These are phyloP conservation scores for Odontocerum albicorne DNA, from an alignment of 2,888 invertebrate species.

Conservation along the genomic window DNA sequence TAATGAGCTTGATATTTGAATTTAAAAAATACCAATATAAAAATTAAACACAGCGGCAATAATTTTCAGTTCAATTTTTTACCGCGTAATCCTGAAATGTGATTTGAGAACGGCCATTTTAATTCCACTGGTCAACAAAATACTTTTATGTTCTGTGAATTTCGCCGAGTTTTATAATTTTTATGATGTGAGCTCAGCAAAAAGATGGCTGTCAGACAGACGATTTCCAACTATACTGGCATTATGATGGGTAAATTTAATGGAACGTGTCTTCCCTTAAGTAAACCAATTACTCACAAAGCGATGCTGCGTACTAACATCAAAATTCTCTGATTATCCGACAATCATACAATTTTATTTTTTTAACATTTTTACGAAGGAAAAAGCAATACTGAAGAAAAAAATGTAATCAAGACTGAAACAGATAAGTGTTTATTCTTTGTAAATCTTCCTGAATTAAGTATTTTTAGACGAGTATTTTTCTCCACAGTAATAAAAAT, in stretches of 20 bases:
- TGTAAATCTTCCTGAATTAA: not conserved
- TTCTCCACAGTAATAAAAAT: too few relatives aligned
- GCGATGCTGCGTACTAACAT: slow-evolving; percentile 26
- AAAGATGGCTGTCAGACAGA: slow-evolving; percentile 24
- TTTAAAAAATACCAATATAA: too few relatives aligned
- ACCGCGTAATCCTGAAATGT: too few relatives aligned
- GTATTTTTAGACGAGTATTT: too few relatives aligned
- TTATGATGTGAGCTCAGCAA: slow-evolving; percentile 24
- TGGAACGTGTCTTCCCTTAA: slow-evolving; percentile 33
- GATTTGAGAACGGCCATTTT: too few relatives aligned
- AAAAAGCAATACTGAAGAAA: too few relatives aligned
- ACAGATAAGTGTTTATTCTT: not conserved
- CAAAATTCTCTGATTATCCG: too few relatives aligned
- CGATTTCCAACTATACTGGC: slow-evolving; percentile 7
- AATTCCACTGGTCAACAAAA: not conserved
- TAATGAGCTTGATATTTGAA: too few relatives aligned
- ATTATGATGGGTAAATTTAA: slow-evolving; percentile 31
- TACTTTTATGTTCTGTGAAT: not conserved
- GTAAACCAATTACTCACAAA: slow-evolving; percentile 32
- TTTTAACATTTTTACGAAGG: too few relatives aligned
- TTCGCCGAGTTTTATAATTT: slow-evolving; percentile 6
- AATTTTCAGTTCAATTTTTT: too few relatives aligned
- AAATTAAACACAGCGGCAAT: too few relatives aligned
- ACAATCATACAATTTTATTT: too few relatives aligned
- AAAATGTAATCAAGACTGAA: not conserved